These are phyloP conservation scores for Momotus momota DNA, from an alignment of 2,797 vertebrate genomes.

Conservation along the genomic window DNA sequence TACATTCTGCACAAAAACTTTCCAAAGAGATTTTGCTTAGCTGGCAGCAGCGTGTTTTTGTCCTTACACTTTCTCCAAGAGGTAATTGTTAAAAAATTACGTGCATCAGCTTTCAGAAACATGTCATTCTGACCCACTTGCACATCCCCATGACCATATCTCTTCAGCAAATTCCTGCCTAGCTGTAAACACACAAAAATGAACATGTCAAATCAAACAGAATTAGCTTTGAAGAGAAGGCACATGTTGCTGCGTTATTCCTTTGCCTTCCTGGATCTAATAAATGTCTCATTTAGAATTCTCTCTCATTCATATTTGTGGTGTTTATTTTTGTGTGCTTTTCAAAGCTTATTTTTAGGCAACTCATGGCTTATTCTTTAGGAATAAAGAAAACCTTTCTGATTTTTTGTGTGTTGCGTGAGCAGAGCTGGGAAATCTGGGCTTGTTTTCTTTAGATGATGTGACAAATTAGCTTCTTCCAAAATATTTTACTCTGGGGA, in stretches of 20 bases:
- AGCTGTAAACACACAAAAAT: not conserved
- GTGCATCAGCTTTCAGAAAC: not conserved
- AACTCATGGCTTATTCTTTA: not conserved
- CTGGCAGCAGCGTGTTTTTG: not conserved
- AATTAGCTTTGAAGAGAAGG: slow-evolving; percentile 17
- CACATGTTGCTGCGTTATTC: not conserved
- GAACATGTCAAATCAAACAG: slow-evolving; percentile 1
- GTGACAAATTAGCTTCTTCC: slow-evolving; percentile 38
- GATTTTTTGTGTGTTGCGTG: not conserved
- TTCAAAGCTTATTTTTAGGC: slow-evolving; percentile 27
- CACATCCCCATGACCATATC: not conserved
- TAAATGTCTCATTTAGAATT: slow-evolving; percentile 42
- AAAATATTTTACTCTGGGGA: slow-evolving; percentile 19
- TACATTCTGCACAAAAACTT: not conserved
- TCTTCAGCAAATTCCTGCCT: not conserved
- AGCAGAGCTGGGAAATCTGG: not conserved
- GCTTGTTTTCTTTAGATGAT: slow-evolving; percentile 41
- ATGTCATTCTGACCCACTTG: slow-evolving; percentile 3
- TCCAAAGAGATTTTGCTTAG: not conserved
- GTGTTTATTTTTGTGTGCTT: not conserved
- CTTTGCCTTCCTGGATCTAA: slow-evolving; percentile 1
- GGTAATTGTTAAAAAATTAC: not conserved
- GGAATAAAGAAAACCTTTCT: not conserved
- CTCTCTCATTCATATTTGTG: not conserved
- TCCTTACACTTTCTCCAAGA: slow-evolving; percentile 8